Base-by-base conservation (phyloP, 2,888 invertebrate genomes). In the Lutraria lutraria region DNA sequence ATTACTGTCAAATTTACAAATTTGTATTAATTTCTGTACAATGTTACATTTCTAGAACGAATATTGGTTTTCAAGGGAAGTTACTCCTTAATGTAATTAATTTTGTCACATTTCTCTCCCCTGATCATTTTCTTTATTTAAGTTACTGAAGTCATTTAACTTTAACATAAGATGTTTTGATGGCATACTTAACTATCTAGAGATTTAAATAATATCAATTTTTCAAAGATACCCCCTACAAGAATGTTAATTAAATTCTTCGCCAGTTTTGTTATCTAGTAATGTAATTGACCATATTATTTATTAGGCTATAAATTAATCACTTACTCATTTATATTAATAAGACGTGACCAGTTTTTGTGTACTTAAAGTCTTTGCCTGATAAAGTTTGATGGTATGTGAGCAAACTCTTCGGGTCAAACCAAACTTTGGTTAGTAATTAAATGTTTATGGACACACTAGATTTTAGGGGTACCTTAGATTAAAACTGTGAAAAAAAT, bases 291-390 rank as follows among this genome's bases (percentile, higher is more conserved):
- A 86, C 81, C 43, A 43, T 21, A 81, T 34, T 19, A 53, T 63
- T 81, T 43, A 81, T 86, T 81, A 86, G 54, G 19, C 60, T 34
- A 63, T 86, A 86, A 86, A 86, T 68, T 56, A 43, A 86, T 86
- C 86, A 81, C 16, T 52, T 19, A 25, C 53, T 86, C 86, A 68
- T 81, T 53, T 68, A 81, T 34, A 68, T 84, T 81, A 81, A 81
- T 86, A 43, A 43, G 43, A 83, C 76, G 12, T 81, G 80, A 80
- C 85, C 56, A 79, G 54, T 21, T 68, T n/a, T 83, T 83, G 68
- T 83, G 68, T 68, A 68, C 54, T 54, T 72, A 54, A 54, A 16
- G 29, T 76, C 76, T 13, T 34, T 34, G 31, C 34, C 29, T 15
- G 34, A 16, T 16, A 76, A 76, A 8, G 12, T 31, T 34, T 76